A percentile compares a stretch with the other conserved stretches of the same genome.
Evolutionary conservation across 2,113 vertebrate species (phyloP).

Genomic region (Laticauda colubrina): DNA sequence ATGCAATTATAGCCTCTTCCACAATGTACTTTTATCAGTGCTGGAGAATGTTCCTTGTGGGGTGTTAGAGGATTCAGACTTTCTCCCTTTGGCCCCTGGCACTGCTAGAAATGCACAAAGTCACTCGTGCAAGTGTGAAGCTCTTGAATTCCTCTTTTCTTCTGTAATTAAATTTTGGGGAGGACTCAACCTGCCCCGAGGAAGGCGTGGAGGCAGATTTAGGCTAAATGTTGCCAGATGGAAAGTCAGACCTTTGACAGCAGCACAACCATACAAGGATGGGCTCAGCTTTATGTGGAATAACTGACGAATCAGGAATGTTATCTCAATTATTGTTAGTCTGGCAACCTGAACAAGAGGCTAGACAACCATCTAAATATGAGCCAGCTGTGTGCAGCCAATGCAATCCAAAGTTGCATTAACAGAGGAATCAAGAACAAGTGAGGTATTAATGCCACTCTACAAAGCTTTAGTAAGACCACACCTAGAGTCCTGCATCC

Average conservation of each 20-base stretch:
- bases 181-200: background rate
- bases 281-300: background rate
- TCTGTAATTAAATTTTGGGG: background rate
- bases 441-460: no score
- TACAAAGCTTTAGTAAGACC: no score
- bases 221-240: background rate
- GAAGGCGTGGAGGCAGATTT: no score
- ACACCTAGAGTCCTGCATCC: no score
- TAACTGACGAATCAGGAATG: background rate
- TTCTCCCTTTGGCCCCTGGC: background rate
- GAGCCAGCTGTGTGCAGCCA: no score
- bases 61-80: background rate
- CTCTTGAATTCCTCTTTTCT: background rate
- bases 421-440: no score
- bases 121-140: background rate
- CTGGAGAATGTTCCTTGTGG: background rate
- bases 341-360: background rate
- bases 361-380: background rate
- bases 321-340: background rate
- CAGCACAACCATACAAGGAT: background rate
- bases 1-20: background rate
- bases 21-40: background rate
- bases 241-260: background rate
- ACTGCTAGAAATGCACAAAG: background rate
- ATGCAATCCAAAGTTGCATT: no score